A percentile compares a stretch with the other conserved stretches of the same genome.
These are phyloP conservation scores for Mycetomoellerius zeteki DNA, from an alignment of 1,140 invertebrate species.

Conservation along the genomic window DNA sequence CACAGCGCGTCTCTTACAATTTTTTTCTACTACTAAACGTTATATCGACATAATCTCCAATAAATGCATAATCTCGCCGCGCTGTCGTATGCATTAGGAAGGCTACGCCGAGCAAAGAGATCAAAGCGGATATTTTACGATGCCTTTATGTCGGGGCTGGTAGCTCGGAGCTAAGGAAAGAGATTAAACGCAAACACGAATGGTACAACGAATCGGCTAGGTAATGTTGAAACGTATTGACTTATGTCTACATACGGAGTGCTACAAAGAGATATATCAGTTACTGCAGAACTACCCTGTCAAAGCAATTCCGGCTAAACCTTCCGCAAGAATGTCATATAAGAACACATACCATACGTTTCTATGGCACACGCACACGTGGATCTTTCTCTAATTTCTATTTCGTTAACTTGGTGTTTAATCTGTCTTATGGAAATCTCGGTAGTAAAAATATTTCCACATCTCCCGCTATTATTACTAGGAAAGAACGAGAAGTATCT, in stretches of 20 bases:
- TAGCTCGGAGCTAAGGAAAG: constrained; percentile 54
- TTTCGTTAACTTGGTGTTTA: not conserved
- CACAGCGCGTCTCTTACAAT: not conserved
- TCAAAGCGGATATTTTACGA: constrained; percentile 53
- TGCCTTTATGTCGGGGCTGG: constrained; percentile 47
- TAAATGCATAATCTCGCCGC: constrained; percentile 52
- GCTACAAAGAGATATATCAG: constrained; percentile 48
- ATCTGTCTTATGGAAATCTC: not conserved
- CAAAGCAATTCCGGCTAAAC: constrained; percentile 28
- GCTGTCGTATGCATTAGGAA: constrained; percentile 39
- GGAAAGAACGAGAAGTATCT: too few relatives aligned
- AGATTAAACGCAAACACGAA: constrained; percentile 63
- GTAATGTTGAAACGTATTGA: constrained; percentile 58
- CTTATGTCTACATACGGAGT: constrained; percentile 36
- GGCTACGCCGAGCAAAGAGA: constrained; percentile 33
- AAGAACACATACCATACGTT: not conserved
- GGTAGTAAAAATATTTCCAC: not conserved
- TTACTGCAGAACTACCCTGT: constrained; percentile 25
- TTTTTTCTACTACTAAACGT: constrained; percentile 18
- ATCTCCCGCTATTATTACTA: not conserved
- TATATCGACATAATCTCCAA: constrained; percentile 48
- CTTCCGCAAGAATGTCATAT: constrained; percentile 32
- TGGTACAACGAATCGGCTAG: constrained; percentile 59
- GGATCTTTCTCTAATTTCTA: not conserved
- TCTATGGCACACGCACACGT: not conserved